phyloP scores from a whole-genome alignment of 2,113 vertebrate genomes.

The Neotoma lepida region DNA sequence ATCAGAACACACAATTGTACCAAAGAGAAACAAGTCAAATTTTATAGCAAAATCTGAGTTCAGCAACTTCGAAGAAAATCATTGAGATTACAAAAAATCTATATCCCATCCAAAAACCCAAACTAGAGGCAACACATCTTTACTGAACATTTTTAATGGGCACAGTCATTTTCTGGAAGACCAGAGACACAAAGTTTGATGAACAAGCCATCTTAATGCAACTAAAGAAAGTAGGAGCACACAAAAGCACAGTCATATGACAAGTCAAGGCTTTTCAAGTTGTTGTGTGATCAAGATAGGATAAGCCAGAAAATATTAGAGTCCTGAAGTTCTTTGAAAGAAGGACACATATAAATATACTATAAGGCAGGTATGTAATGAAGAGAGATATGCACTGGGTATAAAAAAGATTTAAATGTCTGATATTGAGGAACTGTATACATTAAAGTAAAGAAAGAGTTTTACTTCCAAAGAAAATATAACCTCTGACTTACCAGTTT shows the following conservation, averaged over 20 bases:
- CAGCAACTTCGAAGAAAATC: conserved; percentile 18
- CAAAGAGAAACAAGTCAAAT: conserved; percentile 65
- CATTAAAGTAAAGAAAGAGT: not conserved
- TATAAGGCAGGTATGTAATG: not conserved
- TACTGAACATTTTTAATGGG: not conserved
- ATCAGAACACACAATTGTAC: conserved; percentile 36
- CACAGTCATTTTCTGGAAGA: not conserved
- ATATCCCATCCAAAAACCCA: not conserved
- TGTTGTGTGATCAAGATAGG: not conserved
- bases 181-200: not conserved
- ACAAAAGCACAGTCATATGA: not conserved
- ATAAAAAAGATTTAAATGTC: not conserved
- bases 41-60: conserved; percentile 12
- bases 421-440: not conserved
- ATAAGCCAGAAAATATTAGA: not conserved
- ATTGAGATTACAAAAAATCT: not conserved
- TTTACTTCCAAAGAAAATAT: not conserved
- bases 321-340: not conserved
- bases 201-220: not conserved
- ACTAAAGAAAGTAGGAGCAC: not conserved
- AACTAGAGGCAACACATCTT: not conserved
- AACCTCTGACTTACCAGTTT: not conserved
- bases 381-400: not conserved
- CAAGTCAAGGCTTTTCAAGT: not conserved
- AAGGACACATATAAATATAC: not conserved